Evolutionary conservation across 2,113 vertebrate species (phyloP).

Genomic region (Otis tarda): DNA sequence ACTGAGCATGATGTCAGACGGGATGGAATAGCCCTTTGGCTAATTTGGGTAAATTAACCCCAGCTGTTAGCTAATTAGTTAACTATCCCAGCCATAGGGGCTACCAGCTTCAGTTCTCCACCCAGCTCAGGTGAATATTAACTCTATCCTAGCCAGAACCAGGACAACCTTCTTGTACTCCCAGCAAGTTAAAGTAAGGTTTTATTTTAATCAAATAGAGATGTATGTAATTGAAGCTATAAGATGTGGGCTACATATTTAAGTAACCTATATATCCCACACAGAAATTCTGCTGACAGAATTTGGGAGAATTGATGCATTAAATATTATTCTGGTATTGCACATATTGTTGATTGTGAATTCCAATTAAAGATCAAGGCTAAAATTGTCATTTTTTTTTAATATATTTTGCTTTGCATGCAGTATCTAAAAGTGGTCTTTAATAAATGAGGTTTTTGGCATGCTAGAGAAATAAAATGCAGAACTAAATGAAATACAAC

Average conservation of each 20-base stretch:
- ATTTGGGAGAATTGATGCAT: background rate
- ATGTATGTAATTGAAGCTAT: conserved; percentile 9
- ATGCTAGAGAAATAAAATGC: background rate
- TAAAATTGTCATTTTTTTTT: background rate
- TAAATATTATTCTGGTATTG: background rate
- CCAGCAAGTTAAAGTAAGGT: background rate
- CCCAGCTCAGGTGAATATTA: too few species aligned
- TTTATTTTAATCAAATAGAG: background rate
- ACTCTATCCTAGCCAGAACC: too few species aligned
- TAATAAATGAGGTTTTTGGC: background rate
- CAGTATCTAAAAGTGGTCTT: background rate
- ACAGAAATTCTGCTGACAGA: background rate
- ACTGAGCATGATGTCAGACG: too few species aligned
- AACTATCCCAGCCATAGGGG: too few species aligned
- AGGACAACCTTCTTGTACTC: background rate
- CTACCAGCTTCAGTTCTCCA: too few species aligned
- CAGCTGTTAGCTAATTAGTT: too few species aligned
- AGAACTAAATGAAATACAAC: background rate
- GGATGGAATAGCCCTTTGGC: too few species aligned
- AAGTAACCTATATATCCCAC: background rate
- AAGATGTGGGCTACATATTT: background rate
- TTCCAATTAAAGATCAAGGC: background rate
- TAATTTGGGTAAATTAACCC: too few species aligned
- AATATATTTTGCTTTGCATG: conserved; percentile 15
- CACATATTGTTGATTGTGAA: background rate